phyloP scores from a whole-genome alignment of 2,113 vertebrate genomes.

The Synodontis membranacea region DNA sequence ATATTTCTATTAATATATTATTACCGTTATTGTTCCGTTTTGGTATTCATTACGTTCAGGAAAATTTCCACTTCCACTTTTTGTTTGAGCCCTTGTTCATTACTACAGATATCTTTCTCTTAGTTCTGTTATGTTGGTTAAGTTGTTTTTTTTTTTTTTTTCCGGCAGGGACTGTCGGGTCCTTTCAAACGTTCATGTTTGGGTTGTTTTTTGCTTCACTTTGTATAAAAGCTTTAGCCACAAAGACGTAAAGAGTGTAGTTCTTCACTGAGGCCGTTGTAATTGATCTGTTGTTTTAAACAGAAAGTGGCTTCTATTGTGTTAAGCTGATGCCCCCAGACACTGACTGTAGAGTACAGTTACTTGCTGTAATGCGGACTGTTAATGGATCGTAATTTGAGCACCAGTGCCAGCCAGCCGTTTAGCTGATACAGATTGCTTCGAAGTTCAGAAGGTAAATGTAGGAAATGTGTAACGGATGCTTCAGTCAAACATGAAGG shows the following conservation, averaged over 20 bases:
- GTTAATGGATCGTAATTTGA: conserved; percentile 10
- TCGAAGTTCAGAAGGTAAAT: not conserved
- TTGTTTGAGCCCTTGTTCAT: not conserved
- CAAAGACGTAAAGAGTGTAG: not conserved
- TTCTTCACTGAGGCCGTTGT: not conserved
- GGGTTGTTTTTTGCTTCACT: not conserved
- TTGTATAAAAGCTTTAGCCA: not conserved
- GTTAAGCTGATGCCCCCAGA: not conserved
- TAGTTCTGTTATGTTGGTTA: not conserved
- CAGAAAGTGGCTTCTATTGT: not conserved
- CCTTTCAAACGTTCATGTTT: not conserved
- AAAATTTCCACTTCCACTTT: not conserved
- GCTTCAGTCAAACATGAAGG: not conserved
- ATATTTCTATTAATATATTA: too few species aligned
- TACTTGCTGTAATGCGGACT: conserved; percentile 4
- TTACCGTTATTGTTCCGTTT: not conserved
- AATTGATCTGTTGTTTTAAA: conserved; percentile 9
- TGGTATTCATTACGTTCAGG: too few species aligned
- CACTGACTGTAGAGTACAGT: not conserved
- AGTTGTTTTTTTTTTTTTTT: too few species aligned
- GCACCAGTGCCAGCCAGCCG: not conserved
- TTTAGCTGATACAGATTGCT: too few species aligned
- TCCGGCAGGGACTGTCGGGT: not conserved
- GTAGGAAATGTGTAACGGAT: not conserved
- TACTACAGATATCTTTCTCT: not conserved